phyloP scores from a whole-genome alignment of 2,797 vertebrate genomes.

The Manis crassicaudata region DNA sequence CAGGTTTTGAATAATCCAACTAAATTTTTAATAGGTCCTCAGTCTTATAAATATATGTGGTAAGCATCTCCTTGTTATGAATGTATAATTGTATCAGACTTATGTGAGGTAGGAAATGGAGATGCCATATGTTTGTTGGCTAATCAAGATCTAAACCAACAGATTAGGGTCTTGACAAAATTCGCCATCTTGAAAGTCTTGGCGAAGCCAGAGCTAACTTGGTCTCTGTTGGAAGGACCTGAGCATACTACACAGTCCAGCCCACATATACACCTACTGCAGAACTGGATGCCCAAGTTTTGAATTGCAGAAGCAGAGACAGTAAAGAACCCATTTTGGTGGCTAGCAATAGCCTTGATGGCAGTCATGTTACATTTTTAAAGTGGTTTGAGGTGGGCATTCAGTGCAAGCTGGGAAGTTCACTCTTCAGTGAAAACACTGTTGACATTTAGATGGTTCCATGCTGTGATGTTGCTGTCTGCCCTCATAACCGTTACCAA shows the following conservation, averaged over 20 bases:
- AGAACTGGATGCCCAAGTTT: accelerated
- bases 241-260: accelerated
- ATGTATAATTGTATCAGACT: not conserved
- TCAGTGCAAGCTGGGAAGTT: not conserved
- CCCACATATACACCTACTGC: accelerated
- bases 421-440: not conserved
- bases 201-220: not conserved
- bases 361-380: not conserved
- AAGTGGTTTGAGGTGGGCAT: not conserved
- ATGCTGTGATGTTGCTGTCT: no score
- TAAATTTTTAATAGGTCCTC: not conserved
- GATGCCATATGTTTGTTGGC: not conserved
- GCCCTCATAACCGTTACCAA: not conserved
- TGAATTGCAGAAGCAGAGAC: not conserved
- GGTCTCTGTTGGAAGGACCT: not conserved
- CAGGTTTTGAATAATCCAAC: not conserved
- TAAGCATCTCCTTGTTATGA: not conserved
- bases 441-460: no score
- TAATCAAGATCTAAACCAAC: not conserved
- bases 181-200: not conserved
- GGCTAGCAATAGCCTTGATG: not conserved
- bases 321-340: not conserved
- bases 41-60: not conserved
- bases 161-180: not conserved
- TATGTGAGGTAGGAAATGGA: not conserved